A percentile compares a stretch with the other conserved stretches of the same genome.
phyloP scores from a whole-genome alignment of 2,113 vertebrate species.

The Silurus meridionalis region DNA sequence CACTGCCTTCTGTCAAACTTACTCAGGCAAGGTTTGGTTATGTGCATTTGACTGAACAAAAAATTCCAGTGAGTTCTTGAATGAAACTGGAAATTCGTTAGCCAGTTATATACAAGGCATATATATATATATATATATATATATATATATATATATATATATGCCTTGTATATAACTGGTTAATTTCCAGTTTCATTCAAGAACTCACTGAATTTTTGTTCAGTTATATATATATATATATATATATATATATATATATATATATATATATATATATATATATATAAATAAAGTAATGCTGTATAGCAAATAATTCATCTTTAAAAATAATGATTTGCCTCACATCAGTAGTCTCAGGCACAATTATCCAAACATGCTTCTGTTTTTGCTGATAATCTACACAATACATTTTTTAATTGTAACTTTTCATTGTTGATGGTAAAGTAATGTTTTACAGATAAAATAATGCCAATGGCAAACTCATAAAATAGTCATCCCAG shows the following conservation, averaged over 20 bases:
- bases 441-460: not conserved
- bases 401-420: no score
- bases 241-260: no score
- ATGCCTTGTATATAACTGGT: not conserved
- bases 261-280: no score
- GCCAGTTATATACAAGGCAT: not conserved
- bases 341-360: not conserved
- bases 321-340: not conserved
- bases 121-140: no score
- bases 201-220: not conserved
- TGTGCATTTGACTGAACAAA: not conserved
- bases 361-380: not conserved
- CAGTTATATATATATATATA: no score
- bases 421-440: no score
- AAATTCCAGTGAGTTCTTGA: not conserved
- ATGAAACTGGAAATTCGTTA: not conserved
- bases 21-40: slow-evolving; percentile 62
- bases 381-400: not conserved
- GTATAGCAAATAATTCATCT: not conserved
- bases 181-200: not conserved
- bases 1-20: slow-evolving; percentile 59
- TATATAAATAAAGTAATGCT: not conserved
- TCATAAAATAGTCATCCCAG: not conserved
- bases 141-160: no score
- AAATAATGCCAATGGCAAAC: not conserved